phyloP scores from a whole-genome alignment of 30 jellyfish, hydroid and myxozoan species.

The Sanderia malayensis region DNA sequence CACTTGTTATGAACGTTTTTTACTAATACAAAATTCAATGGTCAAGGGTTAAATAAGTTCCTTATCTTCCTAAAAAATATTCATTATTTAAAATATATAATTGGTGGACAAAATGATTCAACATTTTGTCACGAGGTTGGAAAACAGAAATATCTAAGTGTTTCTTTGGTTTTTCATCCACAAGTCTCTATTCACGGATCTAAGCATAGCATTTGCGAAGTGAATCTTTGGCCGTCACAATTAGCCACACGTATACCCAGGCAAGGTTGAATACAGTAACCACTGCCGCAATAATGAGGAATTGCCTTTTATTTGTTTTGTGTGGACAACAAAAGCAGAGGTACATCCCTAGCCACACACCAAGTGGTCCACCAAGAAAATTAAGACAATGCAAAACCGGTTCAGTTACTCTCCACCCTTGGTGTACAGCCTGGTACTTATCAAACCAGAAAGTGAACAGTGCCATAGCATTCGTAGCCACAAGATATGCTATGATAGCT shows the following conservation, averaged over 20 bases:
- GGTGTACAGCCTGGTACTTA: slow-evolving; percentile 5
- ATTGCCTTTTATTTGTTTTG: slow-evolving; percentile 13
- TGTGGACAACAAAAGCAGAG: background rate
- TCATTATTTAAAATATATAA: too few relatives aligned
- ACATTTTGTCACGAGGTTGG: too few relatives aligned
- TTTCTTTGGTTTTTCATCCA: too few relatives aligned
- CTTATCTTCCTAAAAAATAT: too few relatives aligned
- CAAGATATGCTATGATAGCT: slow-evolving; percentile 4
- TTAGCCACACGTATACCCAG: background rate
- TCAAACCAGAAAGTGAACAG: slow-evolving; percentile 10
- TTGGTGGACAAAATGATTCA: too few relatives aligned
- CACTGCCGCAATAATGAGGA: background rate
- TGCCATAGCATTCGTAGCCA: slow-evolving; percentile 1
- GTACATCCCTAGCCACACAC: slow-evolving; percentile 28
- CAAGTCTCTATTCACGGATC: too few relatives aligned
- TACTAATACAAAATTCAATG: too few relatives aligned
- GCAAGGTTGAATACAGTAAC: background rate
- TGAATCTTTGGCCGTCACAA: slow-evolving; percentile 1
- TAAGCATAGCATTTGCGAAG: background rate
- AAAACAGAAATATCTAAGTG: too few relatives aligned
- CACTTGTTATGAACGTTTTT: too few relatives aligned
- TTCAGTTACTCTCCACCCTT: slow-evolving; percentile 37
- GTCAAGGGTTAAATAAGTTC: too few relatives aligned
- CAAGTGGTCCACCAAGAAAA: slow-evolving; percentile 39
- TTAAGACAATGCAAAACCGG: background rate